phyloP scores from a whole-genome alignment of 2,888 invertebrate species.

The Xylocampa areola region DNA sequence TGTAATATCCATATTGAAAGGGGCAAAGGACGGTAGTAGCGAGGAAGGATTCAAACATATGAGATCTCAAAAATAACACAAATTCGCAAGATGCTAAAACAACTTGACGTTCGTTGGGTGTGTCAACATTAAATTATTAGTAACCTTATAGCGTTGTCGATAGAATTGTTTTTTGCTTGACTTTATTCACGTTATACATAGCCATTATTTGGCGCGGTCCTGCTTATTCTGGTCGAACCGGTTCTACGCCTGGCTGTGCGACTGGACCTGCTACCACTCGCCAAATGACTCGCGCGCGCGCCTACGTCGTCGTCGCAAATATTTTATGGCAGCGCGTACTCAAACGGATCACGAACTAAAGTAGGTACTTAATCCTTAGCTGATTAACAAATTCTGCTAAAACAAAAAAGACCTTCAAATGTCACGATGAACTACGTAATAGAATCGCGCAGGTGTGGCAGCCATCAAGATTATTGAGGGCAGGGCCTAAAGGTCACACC shows the following conservation, averaged over 20 bases:
- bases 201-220: conserved; percentile 81
- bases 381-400: conserved; percentile 8
- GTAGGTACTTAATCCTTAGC: too few species aligned
- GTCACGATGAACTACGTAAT: conserved; percentile 36
- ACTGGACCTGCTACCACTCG: conserved; percentile 85
- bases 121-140: conserved; percentile 50
- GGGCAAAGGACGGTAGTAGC: neutral
- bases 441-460: conserved; percentile 66
- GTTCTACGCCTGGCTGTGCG: conserved; percentile 81
- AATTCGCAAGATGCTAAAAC: conserved; percentile 66
- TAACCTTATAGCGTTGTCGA: conserved; percentile 64
- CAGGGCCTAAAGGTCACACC: conserved; percentile 74
- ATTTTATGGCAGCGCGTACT: conserved; percentile 65
- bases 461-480: conserved; percentile 68
- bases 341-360: conserved; percentile 43
- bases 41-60: conserved; percentile 33
- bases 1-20: neutral
- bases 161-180: conserved; percentile 71
- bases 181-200: conserved; percentile 61
- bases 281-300: conserved; percentile 82
- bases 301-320: conserved; percentile 79
- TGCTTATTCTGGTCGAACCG: conserved; percentile 86
- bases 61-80: conserved; percentile 76
- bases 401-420: conserved; percentile 49
- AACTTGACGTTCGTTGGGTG: conserved; percentile 61